These are phyloP conservation scores for Sebastes ruberrimus DNA, from an alignment of 2,797 vertebrate genomes.

Conservation along the genomic window DNA sequence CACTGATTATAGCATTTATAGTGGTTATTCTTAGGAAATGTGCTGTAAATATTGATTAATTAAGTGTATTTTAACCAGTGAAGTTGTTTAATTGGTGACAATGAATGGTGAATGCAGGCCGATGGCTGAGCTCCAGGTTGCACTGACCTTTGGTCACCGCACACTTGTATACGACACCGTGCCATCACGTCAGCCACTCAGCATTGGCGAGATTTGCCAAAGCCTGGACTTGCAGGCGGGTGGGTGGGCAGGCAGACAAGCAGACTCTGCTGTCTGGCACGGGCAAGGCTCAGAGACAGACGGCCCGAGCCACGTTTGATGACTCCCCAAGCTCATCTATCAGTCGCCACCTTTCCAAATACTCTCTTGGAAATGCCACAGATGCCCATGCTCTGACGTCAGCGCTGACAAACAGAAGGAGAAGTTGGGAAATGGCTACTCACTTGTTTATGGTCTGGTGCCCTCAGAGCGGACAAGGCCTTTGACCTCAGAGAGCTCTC, in stretches of 20 bases:
- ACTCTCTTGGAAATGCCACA: constrained; percentile 64
- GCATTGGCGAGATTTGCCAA: constrained; percentile 56
- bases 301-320: constrained; percentile 56
- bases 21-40: background rate
- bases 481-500: constrained; percentile 69
- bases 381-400: constrained; percentile 61
- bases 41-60: background rate
- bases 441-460: constrained; percentile 69
- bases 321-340: constrained; percentile 71
- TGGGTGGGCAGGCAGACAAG: constrained; percentile 37
- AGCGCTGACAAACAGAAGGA: constrained; percentile 52
- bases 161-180: constrained; percentile 32
- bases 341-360: constrained; percentile 69
- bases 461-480: constrained; percentile 61
- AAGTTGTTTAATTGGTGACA: background rate
- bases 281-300: constrained; percentile 48
- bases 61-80: background rate
- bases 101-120: background rate
- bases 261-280: constrained; percentile 62
- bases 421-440: constrained; percentile 52
- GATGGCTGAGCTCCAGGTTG: constrained; percentile 37
- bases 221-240: constrained; percentile 27
- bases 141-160: constrained; percentile 42
- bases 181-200: constrained; percentile 43
- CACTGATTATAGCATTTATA: background rate